Conservation (phyloP, 2,113 vertebrate genomes). For the Oryzias curvinotus region DNA sequence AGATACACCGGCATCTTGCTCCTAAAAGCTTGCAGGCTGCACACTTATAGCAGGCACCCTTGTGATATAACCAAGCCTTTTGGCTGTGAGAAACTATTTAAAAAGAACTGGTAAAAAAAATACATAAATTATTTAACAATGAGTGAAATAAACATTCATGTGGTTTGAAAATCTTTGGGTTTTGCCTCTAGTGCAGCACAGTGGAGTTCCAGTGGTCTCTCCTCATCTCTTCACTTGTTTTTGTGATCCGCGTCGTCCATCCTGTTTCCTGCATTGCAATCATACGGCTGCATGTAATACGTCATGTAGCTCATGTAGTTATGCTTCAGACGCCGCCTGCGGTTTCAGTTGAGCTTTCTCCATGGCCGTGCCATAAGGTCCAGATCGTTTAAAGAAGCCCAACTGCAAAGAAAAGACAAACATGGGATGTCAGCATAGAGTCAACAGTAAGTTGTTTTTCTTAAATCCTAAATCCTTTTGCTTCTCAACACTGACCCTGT, state of each 20-base stretch:
- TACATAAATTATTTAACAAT: conserved; percentile 55
- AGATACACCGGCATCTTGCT: conserved; percentile 18
- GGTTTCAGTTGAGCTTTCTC: conserved; percentile 95
- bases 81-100: conserved; percentile 30
- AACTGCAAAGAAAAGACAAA: conserved; percentile 70
- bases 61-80: conserved; percentile 10
- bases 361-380: conserved; percentile 91
- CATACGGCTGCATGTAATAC: conserved; percentile 57
- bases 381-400: conserved; percentile 91
- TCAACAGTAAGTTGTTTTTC: neutral
- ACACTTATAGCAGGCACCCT: conserved; percentile 17
- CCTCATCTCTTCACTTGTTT: conserved; percentile 37
- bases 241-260: conserved; percentile 40
- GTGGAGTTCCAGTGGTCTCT: conserved; percentile 81
- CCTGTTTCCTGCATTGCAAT: conserved; percentile 59
- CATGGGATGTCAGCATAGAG: neutral
- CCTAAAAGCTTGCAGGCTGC: conserved; percentile 1
- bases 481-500: conserved; percentile 81
- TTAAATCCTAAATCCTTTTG: neutral
- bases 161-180: conserved; percentile 72
- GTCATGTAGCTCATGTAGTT: conserved; percentile 40
- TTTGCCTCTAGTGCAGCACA: conserved; percentile 76
- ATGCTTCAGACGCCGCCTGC: conserved; percentile 91
- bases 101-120: conserved; percentile 52
- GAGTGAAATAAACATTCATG: conserved; percentile 76